Conservation (phyloP, 2,113 vertebrate genomes). For the Vulpes lagopus region DNA sequence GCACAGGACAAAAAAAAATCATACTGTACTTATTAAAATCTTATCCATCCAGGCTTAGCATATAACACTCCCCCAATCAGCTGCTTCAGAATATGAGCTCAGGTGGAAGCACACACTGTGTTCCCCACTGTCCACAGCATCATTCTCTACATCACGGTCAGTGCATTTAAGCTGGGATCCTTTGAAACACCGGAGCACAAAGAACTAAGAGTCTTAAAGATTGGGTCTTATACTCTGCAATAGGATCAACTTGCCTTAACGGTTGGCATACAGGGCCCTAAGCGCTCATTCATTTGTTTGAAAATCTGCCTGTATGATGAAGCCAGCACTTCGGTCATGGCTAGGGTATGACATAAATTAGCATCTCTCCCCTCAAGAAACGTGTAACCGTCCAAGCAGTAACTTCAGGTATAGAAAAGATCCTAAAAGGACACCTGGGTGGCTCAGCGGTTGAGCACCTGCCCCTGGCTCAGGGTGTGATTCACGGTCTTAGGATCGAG, state of each 20-base stretch:
- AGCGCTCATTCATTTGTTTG: background rate
- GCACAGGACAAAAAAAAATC: background rate
- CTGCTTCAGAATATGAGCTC: background rate
- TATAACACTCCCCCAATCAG: background rate
- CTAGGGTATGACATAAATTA: background rate
- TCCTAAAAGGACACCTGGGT: background rate
- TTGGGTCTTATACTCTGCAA: background rate
- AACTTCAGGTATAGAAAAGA: background rate
- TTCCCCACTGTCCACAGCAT: background rate
- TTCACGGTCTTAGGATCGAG: too few species aligned
- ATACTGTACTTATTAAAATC: background rate
- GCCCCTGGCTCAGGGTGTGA: too few species aligned
- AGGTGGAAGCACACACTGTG: background rate
- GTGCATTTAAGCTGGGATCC: background rate
- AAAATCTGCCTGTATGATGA: background rate
- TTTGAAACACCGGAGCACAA: background rate
- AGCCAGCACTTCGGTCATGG: background rate
- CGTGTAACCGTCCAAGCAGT: background rate
- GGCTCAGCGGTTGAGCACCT: too few species aligned
- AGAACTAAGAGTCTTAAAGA: background rate
- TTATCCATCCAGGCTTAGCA: background rate
- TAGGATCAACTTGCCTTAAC: background rate
- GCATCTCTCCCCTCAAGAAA: background rate
- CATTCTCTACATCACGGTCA: background rate
- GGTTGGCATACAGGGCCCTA: background rate